Evolutionary conservation across 2,888 invertebrate genomes (phyloP), one percentile per base, ranked within the genome.

Genomic region (Eupithecia subumbrata): DNA sequence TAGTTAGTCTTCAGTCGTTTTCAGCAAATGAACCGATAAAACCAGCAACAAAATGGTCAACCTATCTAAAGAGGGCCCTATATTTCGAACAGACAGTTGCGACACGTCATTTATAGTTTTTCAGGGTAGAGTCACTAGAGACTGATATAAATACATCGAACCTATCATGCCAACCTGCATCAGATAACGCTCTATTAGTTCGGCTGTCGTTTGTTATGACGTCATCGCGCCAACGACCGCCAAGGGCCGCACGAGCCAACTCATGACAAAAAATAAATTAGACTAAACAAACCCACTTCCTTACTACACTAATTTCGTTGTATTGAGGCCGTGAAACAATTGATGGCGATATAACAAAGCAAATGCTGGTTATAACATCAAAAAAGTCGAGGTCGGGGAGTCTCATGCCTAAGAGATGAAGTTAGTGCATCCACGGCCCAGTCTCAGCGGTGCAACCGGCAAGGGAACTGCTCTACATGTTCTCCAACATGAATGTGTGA

Each of bases 151-250:
- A 60, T 25, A 60, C 14, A 22, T 25, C 12, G 12, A 60, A 25
- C 25, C 25, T 60, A 22, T 56, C 34, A 67, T 22, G 12, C 8
- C 25, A 75, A 75, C 74, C 75, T 75, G 75, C 71, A 72, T 74
- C 56, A 69, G 64, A 75, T 73, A 73, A 73, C 74, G 69, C 69
- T 56, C 72, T n/a, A 75, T 76, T 75, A 74, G 76, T 78, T 78
- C 78, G 77, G 69, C 71, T 72, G 78, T 72, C 69, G 74, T 78
- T 76, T 80, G 63, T 25, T 67, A 78, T 78, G 77, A 79, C 76
- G 76, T 80, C 73, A 80, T 73, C 18, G 75, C 71, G 77, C 68
- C 81, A 76, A 78, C 76, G 73, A 78, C 77, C 75, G 76, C 71
- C 69, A 69, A 70, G 73, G 73, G 74, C 68, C 52, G 68, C n/a